Base-by-base conservation (phyloP, 2,888 invertebrate species). In the Rapana venosa region DNA sequence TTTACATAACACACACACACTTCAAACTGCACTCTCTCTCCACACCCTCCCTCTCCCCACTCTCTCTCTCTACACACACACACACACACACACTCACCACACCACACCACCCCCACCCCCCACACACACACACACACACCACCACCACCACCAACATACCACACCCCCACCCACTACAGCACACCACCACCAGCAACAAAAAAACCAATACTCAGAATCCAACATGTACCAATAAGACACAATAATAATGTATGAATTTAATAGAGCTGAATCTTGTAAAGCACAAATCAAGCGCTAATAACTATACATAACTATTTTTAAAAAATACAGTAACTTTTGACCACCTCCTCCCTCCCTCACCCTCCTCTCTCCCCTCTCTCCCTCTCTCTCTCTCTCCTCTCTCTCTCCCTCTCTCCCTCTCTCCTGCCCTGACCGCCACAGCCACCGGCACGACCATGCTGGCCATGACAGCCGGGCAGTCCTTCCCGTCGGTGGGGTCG, bases 381-480 rank as follows among this genome's bases (percentile, higher is more conserved):
- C 35, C 15, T 22, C 0, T 8, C 47, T 8, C 47, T 8, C 47
- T 5, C 47, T n/a, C 61, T 66, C 66, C 66, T 77, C 77, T n/a
- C 13, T n/a, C 30, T n/a, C n/a, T n/a, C n/a, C 77, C n/a, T 26
- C 11, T 4, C 30, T 5, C 11, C 35, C 15, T 22, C 0, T 8
- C 47, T 8, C 47, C 47, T 8, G 8, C 47, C n/a, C n/a, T n/a
- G 11, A n/a, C 87, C 87, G 32, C 89, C 26, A 88, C 93, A 93
- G 94, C 98, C 98, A 98, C 99, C 97, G 98, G 99, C 98, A 98
- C 98, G 97, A 98, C 98, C 97, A 98, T 98, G 97, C 95, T 87
- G 47, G 86, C 96, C 83, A 96, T 96, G 91, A 93, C 93, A 93
- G 66, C 20, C 22, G 8, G 22, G 6, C 47, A 36, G 83, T 74